A percentile compares a stretch with the other conserved stretches of the same genome.
These are phyloP conservation scores for Apis cerana DNA, from an alignment of 1,140 invertebrate genomes.

Conservation along the genomic window DNA sequence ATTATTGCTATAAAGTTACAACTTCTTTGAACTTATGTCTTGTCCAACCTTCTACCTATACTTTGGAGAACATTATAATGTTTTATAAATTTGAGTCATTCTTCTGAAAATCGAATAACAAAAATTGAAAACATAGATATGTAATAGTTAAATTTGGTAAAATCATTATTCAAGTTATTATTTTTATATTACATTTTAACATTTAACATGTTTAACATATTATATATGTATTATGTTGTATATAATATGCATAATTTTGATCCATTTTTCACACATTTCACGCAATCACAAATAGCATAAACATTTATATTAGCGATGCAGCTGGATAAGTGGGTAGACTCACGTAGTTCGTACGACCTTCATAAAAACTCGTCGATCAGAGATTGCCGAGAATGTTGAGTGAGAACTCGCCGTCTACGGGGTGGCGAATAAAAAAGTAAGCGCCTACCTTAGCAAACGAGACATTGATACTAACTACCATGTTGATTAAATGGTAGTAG, in stretches of 20 bases:
- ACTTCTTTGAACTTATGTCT: neutral
- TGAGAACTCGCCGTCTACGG: conserved; percentile 66
- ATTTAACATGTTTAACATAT: neutral
- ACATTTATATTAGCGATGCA: conserved; percentile 49
- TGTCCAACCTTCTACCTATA: neutral
- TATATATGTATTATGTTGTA: neutral
- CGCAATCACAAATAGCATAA: conserved; percentile 61
- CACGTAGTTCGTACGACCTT: conserved; percentile 69
- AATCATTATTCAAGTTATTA: neutral
- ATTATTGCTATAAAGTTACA: neutral
- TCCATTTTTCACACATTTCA: conserved; percentile 5
- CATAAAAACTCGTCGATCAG: conserved; percentile 74
- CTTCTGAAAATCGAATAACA: neutral
- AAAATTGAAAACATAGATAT: neutral
- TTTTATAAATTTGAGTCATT: neutral
- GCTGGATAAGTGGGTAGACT: conserved; percentile 59
- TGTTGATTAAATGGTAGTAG: conserved; percentile 24
- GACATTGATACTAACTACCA: conserved; percentile 24
- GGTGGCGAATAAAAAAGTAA: conserved; percentile 64
- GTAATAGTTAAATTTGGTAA: neutral
- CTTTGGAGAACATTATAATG: neutral
- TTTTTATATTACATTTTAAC: neutral
- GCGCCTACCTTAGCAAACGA: conserved; percentile 29
- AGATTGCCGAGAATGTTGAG: conserved; percentile 69
- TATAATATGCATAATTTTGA: neutral